A percentile compares a stretch with the other conserved stretches of the same genome.
These are phyloP conservation scores for Hypomecis punctinalis DNA, from an alignment of 2,888 invertebrate genomes.

Conservation along the genomic window DNA sequence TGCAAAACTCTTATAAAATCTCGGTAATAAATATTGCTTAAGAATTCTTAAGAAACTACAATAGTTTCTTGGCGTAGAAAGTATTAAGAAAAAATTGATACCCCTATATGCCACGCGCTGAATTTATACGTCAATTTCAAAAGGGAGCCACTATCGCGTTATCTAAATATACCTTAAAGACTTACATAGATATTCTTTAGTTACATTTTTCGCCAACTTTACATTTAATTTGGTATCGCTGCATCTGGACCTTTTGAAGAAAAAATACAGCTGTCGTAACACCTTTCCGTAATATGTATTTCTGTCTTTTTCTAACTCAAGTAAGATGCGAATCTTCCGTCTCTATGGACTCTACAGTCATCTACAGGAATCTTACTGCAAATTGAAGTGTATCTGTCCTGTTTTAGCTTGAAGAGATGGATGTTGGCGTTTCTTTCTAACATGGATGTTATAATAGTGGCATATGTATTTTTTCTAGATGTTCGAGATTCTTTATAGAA, in stretches of 20 bases:
- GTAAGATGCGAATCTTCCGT: slow-evolving; percentile 21
- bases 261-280: slow-evolving; percentile 36
- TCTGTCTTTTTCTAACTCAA: slow-evolving; percentile 19
- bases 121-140: background rate
- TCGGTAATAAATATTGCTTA: background rate
- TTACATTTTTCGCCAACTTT: background rate
- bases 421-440: too few relatives aligned
- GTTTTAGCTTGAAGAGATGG: too few relatives aligned
- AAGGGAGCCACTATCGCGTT: background rate
- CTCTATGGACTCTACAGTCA: too few relatives aligned
- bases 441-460: too few relatives aligned
- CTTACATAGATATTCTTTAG: background rate
- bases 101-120: background rate
- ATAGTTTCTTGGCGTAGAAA: too few relatives aligned
- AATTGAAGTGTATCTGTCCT: too few relatives aligned
- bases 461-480: too few relatives aligned
- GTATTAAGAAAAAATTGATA: background rate
- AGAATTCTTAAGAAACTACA: background rate
- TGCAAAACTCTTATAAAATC: too few relatives aligned
- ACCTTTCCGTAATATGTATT: slow-evolving; percentile 38
- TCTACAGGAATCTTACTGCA: too few relatives aligned
- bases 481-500: too few relatives aligned
- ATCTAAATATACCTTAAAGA: background rate
- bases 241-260: slow-evolving; percentile 35
- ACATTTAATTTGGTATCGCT: background rate